Evolutionary conservation across 1,140 invertebrate genomes (phyloP).

Genomic region (Teleogryllus occipitalis): DNA sequence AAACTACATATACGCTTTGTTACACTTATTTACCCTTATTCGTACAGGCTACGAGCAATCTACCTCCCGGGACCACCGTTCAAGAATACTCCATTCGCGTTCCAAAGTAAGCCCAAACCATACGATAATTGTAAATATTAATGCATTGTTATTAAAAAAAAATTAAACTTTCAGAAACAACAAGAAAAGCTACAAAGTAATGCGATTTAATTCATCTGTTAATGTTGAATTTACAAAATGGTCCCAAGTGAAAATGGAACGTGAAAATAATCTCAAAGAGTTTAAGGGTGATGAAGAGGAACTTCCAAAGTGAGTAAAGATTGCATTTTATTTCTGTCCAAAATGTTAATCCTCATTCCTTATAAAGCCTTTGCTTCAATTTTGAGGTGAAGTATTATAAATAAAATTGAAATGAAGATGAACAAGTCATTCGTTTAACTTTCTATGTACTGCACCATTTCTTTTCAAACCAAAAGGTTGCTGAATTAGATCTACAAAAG

Average conservation of each 20-base stretch:
- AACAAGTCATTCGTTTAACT: too few relatives aligned
- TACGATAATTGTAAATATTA: background rate
- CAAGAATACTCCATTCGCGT: constrained; percentile 13
- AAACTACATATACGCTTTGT: too few relatives aligned
- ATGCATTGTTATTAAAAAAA: background rate
- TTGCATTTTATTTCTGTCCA: too few relatives aligned
- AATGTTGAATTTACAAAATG: constrained; percentile 90
- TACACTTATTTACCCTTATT: too few relatives aligned
- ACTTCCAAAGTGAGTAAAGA: constrained; percentile 62
- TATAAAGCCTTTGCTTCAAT: too few relatives aligned
- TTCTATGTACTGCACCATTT: too few relatives aligned
- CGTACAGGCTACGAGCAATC: too few relatives aligned
- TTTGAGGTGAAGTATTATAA: too few relatives aligned
- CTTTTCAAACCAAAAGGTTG: too few relatives aligned
- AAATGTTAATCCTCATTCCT: too few relatives aligned
- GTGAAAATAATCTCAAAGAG: constrained; percentile 90
- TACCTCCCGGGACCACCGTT: background rate
- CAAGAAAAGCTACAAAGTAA: constrained; percentile 84
- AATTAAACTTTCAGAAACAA: constrained; percentile 37
- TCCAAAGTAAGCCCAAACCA: constrained; percentile 8
- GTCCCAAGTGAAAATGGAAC: constrained; percentile 82
- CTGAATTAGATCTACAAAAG: too few relatives aligned
- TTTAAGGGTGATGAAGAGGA: constrained; percentile 77
- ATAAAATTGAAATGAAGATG: too few relatives aligned
- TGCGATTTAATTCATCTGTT: constrained; percentile 81